A percentile compares a stretch with the other conserved stretches of the same genome.
Conservation (phyloP, 2,113 vertebrate genomes). For the Neogobius melanostomus region DNA sequence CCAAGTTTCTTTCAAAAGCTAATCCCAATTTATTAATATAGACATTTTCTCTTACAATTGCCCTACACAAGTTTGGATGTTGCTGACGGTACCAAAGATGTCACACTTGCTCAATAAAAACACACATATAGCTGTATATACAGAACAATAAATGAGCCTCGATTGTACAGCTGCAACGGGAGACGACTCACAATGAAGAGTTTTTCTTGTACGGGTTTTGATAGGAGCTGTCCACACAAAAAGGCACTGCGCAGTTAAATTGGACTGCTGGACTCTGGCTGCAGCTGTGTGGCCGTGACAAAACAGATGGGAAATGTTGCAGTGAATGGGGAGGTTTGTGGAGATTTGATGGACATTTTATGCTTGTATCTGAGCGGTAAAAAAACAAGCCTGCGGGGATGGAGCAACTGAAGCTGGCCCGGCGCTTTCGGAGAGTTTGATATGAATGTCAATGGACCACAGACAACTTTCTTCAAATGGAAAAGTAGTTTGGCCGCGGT, state of each 20-base stretch:
- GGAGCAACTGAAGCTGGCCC: constrained; percentile 29
- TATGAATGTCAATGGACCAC: constrained; percentile 13
- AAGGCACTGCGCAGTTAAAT: constrained; percentile 37
- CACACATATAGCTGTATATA: constrained; percentile 7
- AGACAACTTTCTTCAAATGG: background rate
- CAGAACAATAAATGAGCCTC: constrained; percentile 28
- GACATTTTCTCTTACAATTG: too few relatives aligned
- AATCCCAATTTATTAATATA: too few relatives aligned
- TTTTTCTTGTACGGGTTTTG: constrained; percentile 13
- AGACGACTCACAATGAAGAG: constrained; percentile 6
- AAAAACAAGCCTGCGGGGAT: constrained; percentile 32
- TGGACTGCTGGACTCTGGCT: constrained; percentile 40
- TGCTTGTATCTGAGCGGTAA: constrained; percentile 32
- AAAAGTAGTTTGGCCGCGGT: background rate
- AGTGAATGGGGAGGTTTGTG: constrained; percentile 16
- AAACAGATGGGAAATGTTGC: constrained; percentile 51
- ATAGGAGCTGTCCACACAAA: constrained; percentile 1
- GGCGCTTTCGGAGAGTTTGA: constrained; percentile 8
- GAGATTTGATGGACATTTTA: constrained; percentile 47
- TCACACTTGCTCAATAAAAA: background rate
- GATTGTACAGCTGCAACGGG: constrained; percentile 3
- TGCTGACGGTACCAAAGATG: background rate
- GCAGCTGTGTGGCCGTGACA: constrained; percentile 7
- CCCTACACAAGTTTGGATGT: background rate
- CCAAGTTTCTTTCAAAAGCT: too few relatives aligned